Percentiles rank a stretch among this genome's conserved stretches.
phyloP scores from a whole-genome alignment of 2,888 invertebrate genomes.

The Seira sanloemensis region DNA sequence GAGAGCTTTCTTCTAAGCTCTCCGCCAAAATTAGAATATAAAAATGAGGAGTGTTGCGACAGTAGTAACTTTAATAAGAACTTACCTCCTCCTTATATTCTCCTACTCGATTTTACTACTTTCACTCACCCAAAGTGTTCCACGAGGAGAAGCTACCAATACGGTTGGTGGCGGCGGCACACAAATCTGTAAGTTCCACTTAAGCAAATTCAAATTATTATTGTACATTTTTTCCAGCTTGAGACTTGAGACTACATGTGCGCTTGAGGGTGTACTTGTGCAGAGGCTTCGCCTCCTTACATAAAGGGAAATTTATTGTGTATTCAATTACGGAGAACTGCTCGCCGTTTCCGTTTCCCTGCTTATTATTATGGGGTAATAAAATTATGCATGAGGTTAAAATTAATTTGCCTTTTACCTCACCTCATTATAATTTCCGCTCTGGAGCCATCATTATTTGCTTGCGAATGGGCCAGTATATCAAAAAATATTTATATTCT shows the following conservation, averaged over 20 bases:
- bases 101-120: conserved; percentile 48
- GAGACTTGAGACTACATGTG: too few relatives aligned
- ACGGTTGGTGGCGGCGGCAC: conserved; percentile 37
- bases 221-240: neutral
- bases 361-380: neutral
- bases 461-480: conserved; percentile 1
- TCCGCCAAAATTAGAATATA: conserved; percentile 13
- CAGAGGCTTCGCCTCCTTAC: neutral
- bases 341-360: neutral
- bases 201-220: neutral
- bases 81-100: conserved; percentile 54
- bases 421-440: conserved; percentile 6
- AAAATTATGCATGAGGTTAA: conserved; percentile 40
- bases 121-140: conserved; percentile 52
- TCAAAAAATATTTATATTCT: too few relatives aligned
- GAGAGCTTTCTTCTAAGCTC: neutral
- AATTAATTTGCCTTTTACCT: conserved; percentile 30
- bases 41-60: conserved; percentile 58
- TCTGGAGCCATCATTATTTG: conserved; percentile 12
- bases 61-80: conserved; percentile 57
- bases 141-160: conserved; percentile 31
- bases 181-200: conserved; percentile 51
- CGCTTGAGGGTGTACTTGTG: too few relatives aligned
- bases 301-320: neutral
- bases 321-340: neutral